Conservation (phyloP, 2,797 vertebrate species). For the Crocidura indochinensis region DNA sequence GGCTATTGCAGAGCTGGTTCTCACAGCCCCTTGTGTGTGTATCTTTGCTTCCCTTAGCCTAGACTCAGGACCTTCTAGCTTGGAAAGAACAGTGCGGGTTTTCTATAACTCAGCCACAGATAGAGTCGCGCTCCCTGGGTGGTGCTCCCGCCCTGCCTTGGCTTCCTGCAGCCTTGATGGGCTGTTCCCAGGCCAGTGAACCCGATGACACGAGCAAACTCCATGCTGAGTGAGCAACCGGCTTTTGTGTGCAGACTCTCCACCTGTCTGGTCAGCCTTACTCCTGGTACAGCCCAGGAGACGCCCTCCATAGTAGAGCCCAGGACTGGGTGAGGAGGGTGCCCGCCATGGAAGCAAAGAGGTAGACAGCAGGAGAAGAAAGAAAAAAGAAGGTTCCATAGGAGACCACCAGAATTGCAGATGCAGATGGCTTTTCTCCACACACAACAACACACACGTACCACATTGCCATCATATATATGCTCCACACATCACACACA, state of each 20-base stretch:
- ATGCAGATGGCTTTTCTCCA: too few species aligned
- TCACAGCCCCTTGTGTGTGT: too few species aligned
- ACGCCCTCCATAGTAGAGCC: background rate
- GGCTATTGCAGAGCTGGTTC: too few species aligned
- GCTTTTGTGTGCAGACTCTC: too few species aligned
- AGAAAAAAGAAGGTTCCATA: background rate
- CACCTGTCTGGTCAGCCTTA: background rate
- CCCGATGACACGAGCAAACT: conserved; percentile 77
- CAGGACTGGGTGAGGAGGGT: background rate
- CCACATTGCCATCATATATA: background rate
- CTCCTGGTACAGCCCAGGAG: background rate
- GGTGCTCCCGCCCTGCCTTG: background rate
- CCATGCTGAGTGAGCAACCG: conserved; percentile 2
- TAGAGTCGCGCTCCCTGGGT: too few species aligned
- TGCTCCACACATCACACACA: background rate
- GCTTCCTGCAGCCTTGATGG: conserved; percentile 29
- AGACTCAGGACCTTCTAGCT: too few species aligned
- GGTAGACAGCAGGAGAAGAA: background rate
- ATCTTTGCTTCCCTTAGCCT: too few species aligned
- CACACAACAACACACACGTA: background rate
- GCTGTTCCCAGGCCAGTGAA: conserved; percentile 43
- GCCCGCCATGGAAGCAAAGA: too few species aligned
- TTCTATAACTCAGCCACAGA: too few species aligned
- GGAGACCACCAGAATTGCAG: background rate
- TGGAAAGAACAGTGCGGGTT: too few species aligned